Base-by-base conservation (phyloP, 2,888 invertebrate species). In the Ryuthela nishihirai region DNA sequence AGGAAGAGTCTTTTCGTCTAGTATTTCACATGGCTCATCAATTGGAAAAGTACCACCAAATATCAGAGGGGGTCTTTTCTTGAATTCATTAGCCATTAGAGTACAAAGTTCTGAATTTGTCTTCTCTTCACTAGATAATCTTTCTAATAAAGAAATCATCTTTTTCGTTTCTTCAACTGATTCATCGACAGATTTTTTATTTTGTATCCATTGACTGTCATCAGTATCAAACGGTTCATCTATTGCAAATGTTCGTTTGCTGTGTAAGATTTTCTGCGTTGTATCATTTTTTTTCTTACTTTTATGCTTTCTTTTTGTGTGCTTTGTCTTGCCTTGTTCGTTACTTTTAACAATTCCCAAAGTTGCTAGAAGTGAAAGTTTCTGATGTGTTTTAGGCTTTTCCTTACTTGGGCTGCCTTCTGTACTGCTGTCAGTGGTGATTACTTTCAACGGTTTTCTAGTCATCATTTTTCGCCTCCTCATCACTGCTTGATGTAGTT, bases 21-120 rank as follows among this genome's bases (percentile, higher is more conserved):
- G 10, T 4, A 50, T 42, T 32, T 39, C 38, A 29, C 52, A 62
- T 4, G 62, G 62, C 18, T 62, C 62, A 41, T 62, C 62, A 35
- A 62, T 62, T 5, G 62, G 62, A 32, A 50, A 62, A 10, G 62
- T 62, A n/a, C 62, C 62, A 4, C 62, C 62, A 48, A 62, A 62
- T 40, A 62, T 54, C 7, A 62, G 35, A 10, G 62, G 62, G 12
- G 54, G 55, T 23, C 48, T 55, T 18, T 56, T 56, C 24, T 50
- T 54, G 23, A 58, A 52, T 15, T 58, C 56, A 38, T 52, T 50
- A 5, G 50, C 56, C 56, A 58, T 58, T 1, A 58, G 38, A 10
- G 50, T 34, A 20, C 50, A 52, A n/a, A 58, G 46, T 32, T 58
- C 50, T 10, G 50, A 52, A 12, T 58, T 58, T 24, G 50, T 58